These are phyloP conservation scores for Rhea americana DNA, from an alignment of 2,113 vertebrate species.

Conservation along the genomic window DNA sequence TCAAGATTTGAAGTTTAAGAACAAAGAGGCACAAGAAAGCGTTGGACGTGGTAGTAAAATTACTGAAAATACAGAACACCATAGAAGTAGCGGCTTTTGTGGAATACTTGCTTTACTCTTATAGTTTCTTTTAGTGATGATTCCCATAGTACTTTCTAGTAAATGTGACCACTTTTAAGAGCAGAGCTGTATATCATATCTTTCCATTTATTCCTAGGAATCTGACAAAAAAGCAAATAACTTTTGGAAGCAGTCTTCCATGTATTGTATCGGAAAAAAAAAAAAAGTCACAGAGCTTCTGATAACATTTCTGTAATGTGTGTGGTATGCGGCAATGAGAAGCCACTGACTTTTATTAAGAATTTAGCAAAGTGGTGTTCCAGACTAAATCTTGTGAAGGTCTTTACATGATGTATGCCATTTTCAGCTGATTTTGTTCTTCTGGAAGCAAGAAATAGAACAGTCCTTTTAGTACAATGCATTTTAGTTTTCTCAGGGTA, in stretches of 20 bases:
- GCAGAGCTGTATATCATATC: neutral
- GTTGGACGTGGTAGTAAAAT: neutral
- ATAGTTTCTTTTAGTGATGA: neutral
- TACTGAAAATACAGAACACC: neutral
- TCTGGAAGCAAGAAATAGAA: neutral
- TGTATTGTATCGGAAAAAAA: neutral
- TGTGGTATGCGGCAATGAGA: conserved; percentile 5
- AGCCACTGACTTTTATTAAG: neutral
- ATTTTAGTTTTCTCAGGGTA: neutral
- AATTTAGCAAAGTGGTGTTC: conserved; percentile 19
- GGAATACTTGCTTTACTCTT: neutral
- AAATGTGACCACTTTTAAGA: neutral
- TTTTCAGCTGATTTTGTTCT: neutral
- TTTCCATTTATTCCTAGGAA: neutral
- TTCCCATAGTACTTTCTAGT: neutral
- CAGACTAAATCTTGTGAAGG: conserved; percentile 17
- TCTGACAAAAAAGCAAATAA: neutral
- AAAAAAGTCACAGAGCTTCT: neutral
- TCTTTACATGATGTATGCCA: neutral
- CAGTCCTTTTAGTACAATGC: neutral
- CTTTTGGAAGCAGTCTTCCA: neutral
- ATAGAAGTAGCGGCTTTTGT: neutral
- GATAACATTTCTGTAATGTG: neutral
- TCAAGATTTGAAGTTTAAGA: neutral
- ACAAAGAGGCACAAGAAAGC: neutral